A percentile compares a stretch with the other conserved stretches of the same genome.
These are phyloP conservation scores for Acyrthosiphon pisum DNA, from an alignment of 1,140 invertebrate species.

Conservation along the genomic window DNA sequence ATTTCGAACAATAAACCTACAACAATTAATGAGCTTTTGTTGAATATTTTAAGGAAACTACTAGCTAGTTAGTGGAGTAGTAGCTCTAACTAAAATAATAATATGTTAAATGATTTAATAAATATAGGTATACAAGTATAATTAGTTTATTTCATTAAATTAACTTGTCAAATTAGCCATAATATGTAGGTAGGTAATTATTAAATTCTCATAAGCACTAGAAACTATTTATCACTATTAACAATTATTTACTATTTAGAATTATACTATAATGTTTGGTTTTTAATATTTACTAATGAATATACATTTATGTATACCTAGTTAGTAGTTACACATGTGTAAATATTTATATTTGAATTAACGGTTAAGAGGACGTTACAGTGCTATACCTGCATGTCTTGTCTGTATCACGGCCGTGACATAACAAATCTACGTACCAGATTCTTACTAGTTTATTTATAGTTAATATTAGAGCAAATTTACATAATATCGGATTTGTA, in stretches of 20 bases:
- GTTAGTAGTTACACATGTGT: neutral
- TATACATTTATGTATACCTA: neutral
- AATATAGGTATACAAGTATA: neutral
- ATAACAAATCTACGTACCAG: neutral
- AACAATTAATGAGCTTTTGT: neutral
- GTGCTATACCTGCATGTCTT: neutral
- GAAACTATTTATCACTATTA: neutral
- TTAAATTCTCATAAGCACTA: too few relatives aligned
- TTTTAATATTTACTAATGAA: neutral
- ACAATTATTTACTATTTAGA: neutral
- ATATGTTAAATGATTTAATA: neutral
- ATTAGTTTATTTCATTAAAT: neutral
- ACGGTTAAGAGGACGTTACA: neutral
- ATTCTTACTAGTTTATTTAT: neutral
- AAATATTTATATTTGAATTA: neutral
- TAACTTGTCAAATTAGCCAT: neutral
- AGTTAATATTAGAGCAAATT: neutral
- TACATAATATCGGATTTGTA: neutral
- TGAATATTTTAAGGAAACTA: neutral
- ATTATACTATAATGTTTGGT: neutral
- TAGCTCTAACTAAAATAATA: neutral
- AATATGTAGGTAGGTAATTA: too few relatives aligned
- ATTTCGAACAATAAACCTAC: neutral
- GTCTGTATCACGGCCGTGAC: neutral
- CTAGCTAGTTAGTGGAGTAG: neutral